Conservation (phyloP, 2,888 invertebrate species). For the Liposcelis brunnea region DNA sequence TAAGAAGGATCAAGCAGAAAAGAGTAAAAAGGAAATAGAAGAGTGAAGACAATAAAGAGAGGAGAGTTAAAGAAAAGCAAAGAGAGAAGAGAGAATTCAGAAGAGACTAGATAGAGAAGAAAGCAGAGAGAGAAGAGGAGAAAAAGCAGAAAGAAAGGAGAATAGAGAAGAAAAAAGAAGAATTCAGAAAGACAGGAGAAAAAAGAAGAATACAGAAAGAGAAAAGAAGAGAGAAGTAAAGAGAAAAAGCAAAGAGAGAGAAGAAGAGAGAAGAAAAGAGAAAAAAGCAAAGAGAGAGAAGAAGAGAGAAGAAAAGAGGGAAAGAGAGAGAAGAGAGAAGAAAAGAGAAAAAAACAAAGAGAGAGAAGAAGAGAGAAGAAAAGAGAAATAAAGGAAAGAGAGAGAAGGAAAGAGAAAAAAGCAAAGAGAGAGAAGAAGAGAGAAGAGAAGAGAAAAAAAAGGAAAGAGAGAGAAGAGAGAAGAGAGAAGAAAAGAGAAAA, state of each 20-base stretch:
- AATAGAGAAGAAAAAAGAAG: not conserved
- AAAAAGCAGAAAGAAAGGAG: not conserved
- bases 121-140: not conserved
- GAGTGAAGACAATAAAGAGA: not conserved
- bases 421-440: not conserved
- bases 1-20: not conserved
- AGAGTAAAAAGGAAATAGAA: not conserved
- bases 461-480: not conserved
- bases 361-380: too few species aligned
- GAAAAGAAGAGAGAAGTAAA: not conserved
- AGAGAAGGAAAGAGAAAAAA: too few species aligned
- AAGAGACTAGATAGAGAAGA: not conserved
- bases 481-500: not conserved
- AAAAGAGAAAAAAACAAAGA: too few species aligned
- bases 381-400: too few species aligned
- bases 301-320: too few species aligned
- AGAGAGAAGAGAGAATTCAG: not conserved
- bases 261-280: too few species aligned
- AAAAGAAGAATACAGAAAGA: not conserved
- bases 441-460: slow-evolving; percentile 1
- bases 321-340: too few species aligned
- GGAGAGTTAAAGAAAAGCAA: not conserved
- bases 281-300: too few species aligned
- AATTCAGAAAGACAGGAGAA: not conserved
- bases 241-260: too few species aligned